These are phyloP conservation scores for Cnemophilus loriae DNA, from an alignment of 2,113 vertebrate genomes.

Conservation along the genomic window DNA sequence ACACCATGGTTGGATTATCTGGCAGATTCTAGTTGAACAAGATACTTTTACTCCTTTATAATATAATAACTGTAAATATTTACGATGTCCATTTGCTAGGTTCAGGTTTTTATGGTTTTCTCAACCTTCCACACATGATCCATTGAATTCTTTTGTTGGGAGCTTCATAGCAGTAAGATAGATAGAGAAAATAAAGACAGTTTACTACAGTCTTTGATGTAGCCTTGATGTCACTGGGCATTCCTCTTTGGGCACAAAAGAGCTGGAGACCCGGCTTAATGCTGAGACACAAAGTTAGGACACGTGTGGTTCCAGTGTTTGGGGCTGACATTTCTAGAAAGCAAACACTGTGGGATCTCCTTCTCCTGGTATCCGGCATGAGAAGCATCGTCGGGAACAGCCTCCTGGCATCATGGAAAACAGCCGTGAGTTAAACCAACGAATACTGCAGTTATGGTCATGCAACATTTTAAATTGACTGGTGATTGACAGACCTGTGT, in stretches of 20 bases:
- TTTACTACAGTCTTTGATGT: not conserved
- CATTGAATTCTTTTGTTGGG: not conserved
- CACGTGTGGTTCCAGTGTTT: rapidly evolving
- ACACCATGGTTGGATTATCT: not conserved
- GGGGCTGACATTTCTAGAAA: not conserved
- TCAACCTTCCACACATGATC: not conserved
- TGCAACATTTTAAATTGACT: not conserved
- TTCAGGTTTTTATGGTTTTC: not conserved
- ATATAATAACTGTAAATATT: not conserved
- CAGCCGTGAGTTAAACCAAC: not conserved
- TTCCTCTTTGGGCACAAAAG: not conserved
- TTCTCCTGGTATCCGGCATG: not conserved
- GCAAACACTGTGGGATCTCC: not conserved
- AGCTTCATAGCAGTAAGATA: not conserved
- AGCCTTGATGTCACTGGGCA: not conserved
- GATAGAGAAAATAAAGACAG: not conserved
- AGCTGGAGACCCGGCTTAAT: not conserved
- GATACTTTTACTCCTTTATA: not conserved
- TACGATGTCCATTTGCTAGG: not conserved
- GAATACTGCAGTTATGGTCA: too few species aligned
- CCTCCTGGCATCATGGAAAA: not conserved
- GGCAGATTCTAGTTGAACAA: not conserved
- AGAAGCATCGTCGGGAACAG: not conserved
- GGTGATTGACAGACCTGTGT: not conserved
- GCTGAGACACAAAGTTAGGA: not conserved